Percentiles rank a stretch among this genome's conserved stretches.
Evolutionary conservation across 1,140 invertebrate species (phyloP).

Genomic region (Temnothorax longispinosus): DNA sequence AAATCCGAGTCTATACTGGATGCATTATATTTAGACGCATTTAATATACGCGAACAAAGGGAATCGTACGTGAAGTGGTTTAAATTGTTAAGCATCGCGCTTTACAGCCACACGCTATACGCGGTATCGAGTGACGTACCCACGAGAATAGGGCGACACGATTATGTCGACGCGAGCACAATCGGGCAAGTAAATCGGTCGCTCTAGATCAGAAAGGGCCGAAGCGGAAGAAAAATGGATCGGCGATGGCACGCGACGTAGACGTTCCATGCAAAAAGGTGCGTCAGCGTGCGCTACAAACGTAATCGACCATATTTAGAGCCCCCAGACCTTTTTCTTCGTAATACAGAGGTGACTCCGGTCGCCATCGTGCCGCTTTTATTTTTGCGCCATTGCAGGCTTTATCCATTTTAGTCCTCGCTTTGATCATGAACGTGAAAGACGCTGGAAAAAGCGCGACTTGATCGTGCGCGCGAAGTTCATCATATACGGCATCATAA

Average conservation of each 20-base stretch:
- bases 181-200: conserved; percentile 38
- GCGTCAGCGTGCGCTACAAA: conserved; percentile 69
- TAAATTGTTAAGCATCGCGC: conserved; percentile 42
- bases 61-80: conserved; percentile 13
- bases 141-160: conserved; percentile 41
- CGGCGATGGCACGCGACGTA: conserved; percentile 14
- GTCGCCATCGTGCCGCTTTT: conserved; percentile 61
- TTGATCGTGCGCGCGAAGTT: conserved; percentile 42
- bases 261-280: conserved; percentile 66
- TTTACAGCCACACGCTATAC: conserved; percentile 8
- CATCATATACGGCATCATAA: conserved; percentile 11
- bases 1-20: neutral
- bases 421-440: conserved; percentile 63
- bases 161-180: conserved; percentile 44
- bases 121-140: conserved; percentile 25
- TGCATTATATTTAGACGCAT: conserved; percentile 48
- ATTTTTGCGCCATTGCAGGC: conserved; percentile 52
- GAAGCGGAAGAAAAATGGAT: conserved; percentile 44
- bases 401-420: conserved; percentile 46
- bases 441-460: conserved; percentile 51
- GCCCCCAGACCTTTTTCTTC: conserved; percentile 50
- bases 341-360: conserved; percentile 65
- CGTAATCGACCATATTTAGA: conserved; percentile 68
- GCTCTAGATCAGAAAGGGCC: conserved; percentile 36
- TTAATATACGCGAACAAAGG: conserved; percentile 33